Percentiles rank a stretch among this genome's conserved stretches.
Evolutionary conservation across 2,888 invertebrate species (phyloP).

Genomic region (Eulithis prunata): DNA sequence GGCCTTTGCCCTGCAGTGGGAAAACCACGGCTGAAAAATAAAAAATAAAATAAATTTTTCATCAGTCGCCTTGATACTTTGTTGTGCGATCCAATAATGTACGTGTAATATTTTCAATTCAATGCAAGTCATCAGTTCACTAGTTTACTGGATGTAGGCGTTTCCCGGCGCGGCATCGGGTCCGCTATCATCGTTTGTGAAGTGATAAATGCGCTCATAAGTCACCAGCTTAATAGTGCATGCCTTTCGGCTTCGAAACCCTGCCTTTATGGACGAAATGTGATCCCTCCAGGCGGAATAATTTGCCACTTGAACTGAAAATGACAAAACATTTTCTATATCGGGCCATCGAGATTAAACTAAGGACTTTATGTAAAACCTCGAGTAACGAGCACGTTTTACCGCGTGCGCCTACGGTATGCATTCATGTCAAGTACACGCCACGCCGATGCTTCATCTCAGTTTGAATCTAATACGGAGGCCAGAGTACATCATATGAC

Average conservation of each 20-base stretch:
- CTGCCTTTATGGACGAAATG: conserved; percentile 19
- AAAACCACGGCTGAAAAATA: too few species aligned
- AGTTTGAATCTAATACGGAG: conserved; percentile 30
- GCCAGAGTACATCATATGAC: conserved; percentile 13
- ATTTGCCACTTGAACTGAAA: conserved; percentile 28
- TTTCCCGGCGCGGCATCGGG: conserved; percentile 10
- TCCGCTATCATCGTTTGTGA: conserved; percentile 27
- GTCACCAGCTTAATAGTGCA: conserved; percentile 22
- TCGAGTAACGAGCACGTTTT: conserved; percentile 37
- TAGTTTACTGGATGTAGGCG: conserved; percentile 23
- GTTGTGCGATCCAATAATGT: background rate
- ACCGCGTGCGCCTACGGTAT: conserved; percentile 28
- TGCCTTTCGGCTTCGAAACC: conserved; percentile 18
- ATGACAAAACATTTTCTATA: conserved; percentile 40
- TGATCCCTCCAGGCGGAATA: conserved; percentile 20
- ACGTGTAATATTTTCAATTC: conserved; percentile 3
- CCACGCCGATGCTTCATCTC: conserved; percentile 28
- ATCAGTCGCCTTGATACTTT: background rate
- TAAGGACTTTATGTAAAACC: conserved; percentile 41
- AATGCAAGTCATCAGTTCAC: conserved; percentile 13
- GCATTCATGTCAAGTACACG: conserved; percentile 41
- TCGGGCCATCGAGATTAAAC: conserved; percentile 40
- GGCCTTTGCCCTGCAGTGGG: too few species aligned
- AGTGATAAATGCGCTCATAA: conserved; percentile 28
- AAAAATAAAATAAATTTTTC: too few species aligned